Evolutionary conservation across 1,140 invertebrate genomes (phyloP).

Genomic region (Eriosoma lanigerum): DNA sequence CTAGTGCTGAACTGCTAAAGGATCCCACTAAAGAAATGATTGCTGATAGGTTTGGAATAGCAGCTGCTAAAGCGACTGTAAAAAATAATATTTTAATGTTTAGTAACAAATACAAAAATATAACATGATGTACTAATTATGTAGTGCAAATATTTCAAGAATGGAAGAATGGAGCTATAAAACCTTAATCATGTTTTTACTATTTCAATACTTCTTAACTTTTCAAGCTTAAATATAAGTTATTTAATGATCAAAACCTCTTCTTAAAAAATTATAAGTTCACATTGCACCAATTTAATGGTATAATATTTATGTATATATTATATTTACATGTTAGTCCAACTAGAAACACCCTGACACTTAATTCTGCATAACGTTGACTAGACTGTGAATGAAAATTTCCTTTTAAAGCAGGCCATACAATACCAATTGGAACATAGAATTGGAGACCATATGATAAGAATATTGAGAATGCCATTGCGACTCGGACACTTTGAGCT

Average conservation of each 20-base stretch:
- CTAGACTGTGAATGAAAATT: constrained; percentile 53
- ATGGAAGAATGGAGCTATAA: too few relatives aligned
- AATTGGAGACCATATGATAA: constrained; percentile 87
- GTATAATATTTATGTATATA: too few relatives aligned
- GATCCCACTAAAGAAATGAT: constrained; percentile 91
- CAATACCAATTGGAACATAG: constrained; percentile 87
- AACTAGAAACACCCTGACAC: constrained; percentile 71
- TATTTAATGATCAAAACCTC: too few relatives aligned
- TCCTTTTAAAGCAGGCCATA: constrained; percentile 64
- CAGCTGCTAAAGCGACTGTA: constrained; percentile 77
- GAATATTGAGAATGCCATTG: constrained; percentile 85
- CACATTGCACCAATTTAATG: too few relatives aligned
- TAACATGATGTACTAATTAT: too few relatives aligned
- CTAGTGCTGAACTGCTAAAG: constrained; percentile 82
- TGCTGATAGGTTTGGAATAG: constrained; percentile 83
- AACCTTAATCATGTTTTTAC: too few relatives aligned
- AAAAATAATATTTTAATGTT: constrained; percentile 2
- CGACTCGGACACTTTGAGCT: constrained; percentile 75
- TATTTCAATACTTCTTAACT: too few relatives aligned
- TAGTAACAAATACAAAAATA: constrained; percentile 39
- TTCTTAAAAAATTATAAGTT: too few relatives aligned
- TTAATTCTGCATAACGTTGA: constrained; percentile 67
- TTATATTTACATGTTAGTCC: constrained; percentile 78
- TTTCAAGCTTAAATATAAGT: too few relatives aligned
- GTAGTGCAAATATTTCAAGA: too few relatives aligned